Evolutionary conservation across 2,113 vertebrate genomes (phyloP), one percentile per base, ranked within the genome.

Genomic region (Microtus oregoni): DNA sequence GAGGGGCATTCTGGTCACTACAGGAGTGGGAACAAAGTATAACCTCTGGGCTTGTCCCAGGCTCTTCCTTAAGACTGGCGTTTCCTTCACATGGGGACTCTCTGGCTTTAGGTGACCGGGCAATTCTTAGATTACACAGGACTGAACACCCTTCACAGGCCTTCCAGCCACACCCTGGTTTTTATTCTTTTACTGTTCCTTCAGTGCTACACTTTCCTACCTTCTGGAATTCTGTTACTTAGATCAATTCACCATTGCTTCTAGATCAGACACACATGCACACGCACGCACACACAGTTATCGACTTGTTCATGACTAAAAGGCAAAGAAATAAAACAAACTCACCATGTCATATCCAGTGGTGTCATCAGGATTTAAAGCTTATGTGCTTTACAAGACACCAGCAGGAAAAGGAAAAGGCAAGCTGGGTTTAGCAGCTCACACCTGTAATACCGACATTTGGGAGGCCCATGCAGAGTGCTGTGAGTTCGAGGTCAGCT

Each of bases 311-410:
- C 88, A 50, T 95, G 55, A 76, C 17, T 15, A n/a, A 88, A 94
- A 94, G 82, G 7, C 28, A 76, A 90, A 90, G 58, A 79, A 87
- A 92, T 24, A 92, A 81, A 92, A 91, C 52, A 11, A 76, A 88
- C 12, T 68, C 47, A 90, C 15, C 65, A 17, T 68, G 87, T 88
- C 77, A 95, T 92, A 90, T 72, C 11, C 19, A 63, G 58, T 13
- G 13, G 86, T 17, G 3, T 78, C 68, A 82, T 89, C 41, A 93
- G 76, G 65, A 92, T 76, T 78, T 70, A 68, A 94, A 89, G 32
- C 17, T 4, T 28, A 38, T 0, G 6, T 61, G 22, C 15, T 92
- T 96, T 70, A 90, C 44, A 91, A 94, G n/a, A 44, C 3, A 67
- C n/a, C 44, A 38, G 63, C 4, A 38, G 76, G 38, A 77, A 90